Conservation (phyloP, 2,888 invertebrate species). For the Steinernema carpocapsae region DNA sequence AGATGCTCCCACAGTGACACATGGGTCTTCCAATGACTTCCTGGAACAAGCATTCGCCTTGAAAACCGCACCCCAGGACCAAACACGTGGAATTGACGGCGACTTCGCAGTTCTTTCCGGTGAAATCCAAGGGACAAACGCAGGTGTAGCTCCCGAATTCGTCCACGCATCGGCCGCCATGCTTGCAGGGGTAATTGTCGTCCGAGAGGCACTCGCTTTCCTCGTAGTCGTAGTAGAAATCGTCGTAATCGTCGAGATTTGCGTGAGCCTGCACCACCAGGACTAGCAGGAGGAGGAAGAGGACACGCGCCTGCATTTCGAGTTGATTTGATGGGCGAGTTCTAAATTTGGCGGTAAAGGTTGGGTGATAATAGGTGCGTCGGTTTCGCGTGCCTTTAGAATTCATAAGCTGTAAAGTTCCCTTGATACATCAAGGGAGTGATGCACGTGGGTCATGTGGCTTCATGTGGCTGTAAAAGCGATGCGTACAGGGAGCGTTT, state of each 20-base stretch:
- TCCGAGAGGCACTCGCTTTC: constrained; percentile 17
- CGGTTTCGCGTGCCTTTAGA: no score
- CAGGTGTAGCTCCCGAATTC: background rate
- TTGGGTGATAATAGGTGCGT: no score
- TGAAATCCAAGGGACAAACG: constrained; percentile 9
- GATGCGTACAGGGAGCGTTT: no score
- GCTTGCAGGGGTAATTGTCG: background rate
- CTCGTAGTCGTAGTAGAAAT: constrained; percentile 24
- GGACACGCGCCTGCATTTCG: constrained; percentile 16
- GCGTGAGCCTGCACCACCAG: no score
- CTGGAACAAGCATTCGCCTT: constrained; percentile 6
- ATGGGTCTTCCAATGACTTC: background rate
- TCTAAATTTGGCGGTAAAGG: no score
- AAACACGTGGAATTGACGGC: background rate
- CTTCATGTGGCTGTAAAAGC: no score
- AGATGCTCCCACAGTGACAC: background rate
- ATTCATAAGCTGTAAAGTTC: no score
- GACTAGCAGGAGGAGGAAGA: background rate
- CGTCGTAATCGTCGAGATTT: background rate
- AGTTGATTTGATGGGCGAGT: background rate
- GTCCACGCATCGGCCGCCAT: constrained; percentile 22
- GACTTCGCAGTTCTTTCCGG: constrained; percentile 1
- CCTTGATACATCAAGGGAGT: no score
- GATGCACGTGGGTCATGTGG: no score
- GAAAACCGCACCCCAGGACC: background rate